Evolutionary conservation across 2,113 vertebrate genomes (phyloP), one percentile per base, ranked within the genome.

Genomic region (Lepus europaeus): DNA sequence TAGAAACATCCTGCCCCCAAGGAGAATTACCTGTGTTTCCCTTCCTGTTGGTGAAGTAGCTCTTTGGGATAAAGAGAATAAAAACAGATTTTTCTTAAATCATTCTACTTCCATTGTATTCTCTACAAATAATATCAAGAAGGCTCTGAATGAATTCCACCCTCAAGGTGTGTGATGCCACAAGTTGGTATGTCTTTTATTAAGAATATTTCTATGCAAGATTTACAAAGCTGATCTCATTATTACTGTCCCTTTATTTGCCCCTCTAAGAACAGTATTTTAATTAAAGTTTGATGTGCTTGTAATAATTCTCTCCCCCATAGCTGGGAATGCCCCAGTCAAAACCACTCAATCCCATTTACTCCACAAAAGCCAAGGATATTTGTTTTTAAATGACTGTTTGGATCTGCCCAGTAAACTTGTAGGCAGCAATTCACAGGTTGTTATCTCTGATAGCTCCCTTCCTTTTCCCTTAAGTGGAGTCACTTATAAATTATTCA

Each of bases 251-350:
- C 33, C 77, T 94, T 87, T 72, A 85, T 63, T 81, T 63, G 51
- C 39, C 33, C 53, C 23, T 89, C 87, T 83, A 78, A 82, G 94
- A 94, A 51, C n/a, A 95, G 61, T n/a, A 59, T 86, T 96, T 94
- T 91, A 86, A 80, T 87, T 81, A 92, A 85, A 4, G 16, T 69
- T 29, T 79, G 59, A 25, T 56, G 31, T 84, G 63, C 12, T 95
- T 94, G 73, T 61, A 77, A 87, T 89, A 77, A 89, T 29, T 17
- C 22, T 85, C 63, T 95, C 63, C 66, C 63, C 61, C 33, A 10
- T 4, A 81, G 39, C 64, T 0, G 81, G 89, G 90, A 95, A 72
- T 79, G 64, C 53, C 39, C 63, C 68, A 61, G 49, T 79, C 73
- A 88, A 90, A 89, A 76, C n/a, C 33, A 69, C 25, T 39, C 16